phyloP scores from a whole-genome alignment of 1,140 invertebrate genomes.

The Drusus annulatus region DNA sequence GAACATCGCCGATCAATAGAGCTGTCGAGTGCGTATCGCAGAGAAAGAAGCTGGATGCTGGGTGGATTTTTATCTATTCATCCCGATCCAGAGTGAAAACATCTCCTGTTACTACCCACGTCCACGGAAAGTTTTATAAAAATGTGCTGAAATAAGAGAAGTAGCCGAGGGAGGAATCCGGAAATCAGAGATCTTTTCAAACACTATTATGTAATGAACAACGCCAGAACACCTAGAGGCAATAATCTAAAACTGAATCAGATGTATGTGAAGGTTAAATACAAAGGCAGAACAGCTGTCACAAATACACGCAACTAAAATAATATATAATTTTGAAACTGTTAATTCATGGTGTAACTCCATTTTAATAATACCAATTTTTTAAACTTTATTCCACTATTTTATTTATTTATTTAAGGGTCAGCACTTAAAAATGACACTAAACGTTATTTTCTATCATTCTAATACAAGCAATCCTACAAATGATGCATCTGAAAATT shows the following conservation, averaged over 20 bases:
- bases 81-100: background rate
- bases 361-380: too few species aligned
- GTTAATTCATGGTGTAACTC: too few species aligned
- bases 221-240: background rate
- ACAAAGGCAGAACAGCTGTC: background rate
- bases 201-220: background rate
- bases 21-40: background rate
- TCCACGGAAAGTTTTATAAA: background rate
- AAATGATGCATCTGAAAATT: too few species aligned
- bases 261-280: background rate
- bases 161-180: background rate
- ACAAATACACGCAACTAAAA: background rate
- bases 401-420: too few species aligned
- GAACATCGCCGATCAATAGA: background rate
- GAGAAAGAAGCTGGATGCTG: background rate
- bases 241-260: background rate
- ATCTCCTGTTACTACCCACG: constrained; percentile 3
- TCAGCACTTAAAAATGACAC: too few species aligned
- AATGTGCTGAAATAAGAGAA: background rate
- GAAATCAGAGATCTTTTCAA: background rate
- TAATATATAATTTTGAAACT: background rate
- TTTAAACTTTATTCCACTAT: too few species aligned
- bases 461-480: too few species aligned
- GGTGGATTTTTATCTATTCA: background rate
- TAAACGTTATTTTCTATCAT: too few species aligned